A percentile compares a stretch with the other conserved stretches of the same genome.
Conservation (phyloP, 2,797 vertebrate species). For the Pantherophis vulpinus region DNA sequence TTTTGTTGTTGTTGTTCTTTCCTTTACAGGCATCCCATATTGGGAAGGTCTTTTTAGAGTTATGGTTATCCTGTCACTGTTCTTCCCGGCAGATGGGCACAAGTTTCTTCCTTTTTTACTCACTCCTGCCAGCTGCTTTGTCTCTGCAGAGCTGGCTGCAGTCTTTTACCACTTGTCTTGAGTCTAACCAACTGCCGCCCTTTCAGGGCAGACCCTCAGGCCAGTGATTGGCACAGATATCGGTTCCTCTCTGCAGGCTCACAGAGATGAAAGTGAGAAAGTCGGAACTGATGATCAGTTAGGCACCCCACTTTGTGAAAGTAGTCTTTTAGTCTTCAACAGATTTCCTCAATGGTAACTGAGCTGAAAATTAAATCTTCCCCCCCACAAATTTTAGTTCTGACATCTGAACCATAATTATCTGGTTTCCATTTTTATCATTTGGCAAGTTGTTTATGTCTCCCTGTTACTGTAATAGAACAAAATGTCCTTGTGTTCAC, state of each 20-base stretch:
- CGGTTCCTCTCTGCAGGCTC: slow-evolving; percentile 39
- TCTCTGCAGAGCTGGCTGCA: slow-evolving; percentile 44
- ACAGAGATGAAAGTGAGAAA: slow-evolving; percentile 66
- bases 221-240: slow-evolving; percentile 62
- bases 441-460: slow-evolving; percentile 59
- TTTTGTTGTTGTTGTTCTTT: slow-evolving; percentile 34
- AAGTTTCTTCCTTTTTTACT: slow-evolving; percentile 35
- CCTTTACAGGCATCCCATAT: slow-evolving; percentile 42
- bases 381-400: slow-evolving; percentile 34
- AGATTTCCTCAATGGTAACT: slow-evolving; percentile 64
- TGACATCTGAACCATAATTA: slow-evolving; percentile 48
- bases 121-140: slow-evolving; percentile 62
- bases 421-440: slow-evolving; percentile 57
- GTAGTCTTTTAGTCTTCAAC: slow-evolving; percentile 64
- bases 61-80: slow-evolving; percentile 38
- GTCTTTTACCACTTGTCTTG: slow-evolving; percentile 57
- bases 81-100: slow-evolving; percentile 19
- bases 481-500: slow-evolving; percentile 39
- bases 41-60: slow-evolving; percentile 33
- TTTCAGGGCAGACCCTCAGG: not conserved
- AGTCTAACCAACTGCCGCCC: slow-evolving; percentile 32
- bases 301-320: slow-evolving; percentile 64
- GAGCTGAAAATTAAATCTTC: slow-evolving; percentile 60
- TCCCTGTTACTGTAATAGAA: slow-evolving; percentile 50
- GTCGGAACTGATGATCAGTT: slow-evolving; percentile 50